Conservation (phyloP, 1,140 invertebrate genomes). For the Pseudobourletiella spinata region DNA sequence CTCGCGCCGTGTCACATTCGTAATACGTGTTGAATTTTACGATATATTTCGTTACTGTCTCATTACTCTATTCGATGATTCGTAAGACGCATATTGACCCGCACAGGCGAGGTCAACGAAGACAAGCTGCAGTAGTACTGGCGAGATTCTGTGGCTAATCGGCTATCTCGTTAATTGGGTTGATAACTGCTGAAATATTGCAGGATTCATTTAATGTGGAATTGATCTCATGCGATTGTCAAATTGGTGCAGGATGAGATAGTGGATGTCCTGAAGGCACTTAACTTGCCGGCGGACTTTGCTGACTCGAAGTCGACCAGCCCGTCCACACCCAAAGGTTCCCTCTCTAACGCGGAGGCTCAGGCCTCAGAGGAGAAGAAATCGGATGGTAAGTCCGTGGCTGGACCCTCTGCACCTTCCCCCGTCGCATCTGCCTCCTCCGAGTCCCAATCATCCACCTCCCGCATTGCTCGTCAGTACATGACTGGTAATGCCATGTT, state of each 20-base stretch:
- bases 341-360: background rate
- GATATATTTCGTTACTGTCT: no score
- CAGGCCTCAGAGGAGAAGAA: background rate
- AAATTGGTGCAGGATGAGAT: slow-evolving; percentile 34
- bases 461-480: slow-evolving; percentile 34
- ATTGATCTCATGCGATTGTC: no score
- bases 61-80: no score
- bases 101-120: no score
- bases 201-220: no score
- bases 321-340: slow-evolving; percentile 3
- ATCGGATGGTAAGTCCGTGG: background rate
- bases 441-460: slow-evolving; percentile 15
- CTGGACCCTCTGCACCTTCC: slow-evolving; percentile 24
- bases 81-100: no score
- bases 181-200: no score
- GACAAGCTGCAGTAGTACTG: no score
- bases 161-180: no score
- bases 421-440: slow-evolving; percentile 21
- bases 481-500: slow-evolving; percentile 37
- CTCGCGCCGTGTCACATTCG: no score
- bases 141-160: no score
- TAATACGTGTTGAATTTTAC: no score
- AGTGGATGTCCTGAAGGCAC: slow-evolving; percentile 30
- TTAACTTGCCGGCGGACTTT: slow-evolving; percentile 34
- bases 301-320: slow-evolving; percentile 14